Conservation (phyloP, 2,888 invertebrate genomes). For the Ethmia dodecea region DNA sequence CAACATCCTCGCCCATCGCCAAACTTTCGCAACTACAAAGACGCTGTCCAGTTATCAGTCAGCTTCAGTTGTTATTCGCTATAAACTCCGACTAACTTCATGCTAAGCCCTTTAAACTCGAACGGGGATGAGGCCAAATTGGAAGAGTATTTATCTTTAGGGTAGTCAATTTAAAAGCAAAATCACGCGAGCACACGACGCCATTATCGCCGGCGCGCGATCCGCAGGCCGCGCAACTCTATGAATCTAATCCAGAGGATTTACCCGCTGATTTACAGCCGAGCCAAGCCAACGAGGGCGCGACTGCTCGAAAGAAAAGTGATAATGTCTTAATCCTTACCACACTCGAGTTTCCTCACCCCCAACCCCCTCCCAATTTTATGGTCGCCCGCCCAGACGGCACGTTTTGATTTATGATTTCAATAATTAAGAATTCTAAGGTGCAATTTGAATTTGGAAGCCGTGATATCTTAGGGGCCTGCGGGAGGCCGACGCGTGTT, state of each 20-base stretch:
- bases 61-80: constrained; percentile 53
- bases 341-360: constrained; percentile 66
- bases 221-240: constrained; percentile 74
- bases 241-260: constrained; percentile 78
- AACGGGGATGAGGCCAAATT: constrained; percentile 56
- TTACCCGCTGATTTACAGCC: constrained; percentile 77
- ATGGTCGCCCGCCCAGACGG: constrained; percentile 74
- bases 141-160: constrained; percentile 69
- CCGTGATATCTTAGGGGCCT: constrained; percentile 57
- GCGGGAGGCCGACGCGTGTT: constrained; percentile 70
- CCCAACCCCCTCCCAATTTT: constrained; percentile 57
- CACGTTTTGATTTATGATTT: constrained; percentile 77
- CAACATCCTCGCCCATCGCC: constrained; percentile 6
- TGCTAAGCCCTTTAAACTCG: constrained; percentile 58
- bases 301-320: constrained; percentile 79
- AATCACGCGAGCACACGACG: constrained; percentile 74
- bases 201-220: constrained; percentile 69
- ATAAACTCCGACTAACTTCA: constrained; percentile 51
- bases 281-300: constrained; percentile 61
- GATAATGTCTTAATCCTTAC: constrained; percentile 82
- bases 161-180: constrained; percentile 74
- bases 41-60: constrained; percentile 56
- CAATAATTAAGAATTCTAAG: constrained; percentile 78
- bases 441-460: constrained; percentile 75
- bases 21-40: constrained; percentile 18